These are phyloP conservation scores for Polyommatus iphigenia DNA, from an alignment of 2,888 invertebrate species.

Conservation along the genomic window DNA sequence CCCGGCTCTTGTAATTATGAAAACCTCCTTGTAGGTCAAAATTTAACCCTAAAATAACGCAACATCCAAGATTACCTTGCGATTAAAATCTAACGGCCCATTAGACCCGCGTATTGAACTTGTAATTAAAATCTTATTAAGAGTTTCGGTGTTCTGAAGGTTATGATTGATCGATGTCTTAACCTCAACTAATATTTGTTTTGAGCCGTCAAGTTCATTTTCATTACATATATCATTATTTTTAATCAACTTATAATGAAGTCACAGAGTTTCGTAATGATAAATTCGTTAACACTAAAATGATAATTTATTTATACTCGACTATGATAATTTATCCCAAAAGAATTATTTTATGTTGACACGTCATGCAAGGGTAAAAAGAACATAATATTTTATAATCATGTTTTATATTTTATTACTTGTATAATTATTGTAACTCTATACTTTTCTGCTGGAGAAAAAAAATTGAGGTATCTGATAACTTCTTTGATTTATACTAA, in stretches of 20 bases:
- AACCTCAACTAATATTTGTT: conserved; percentile 64
- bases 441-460: no score
- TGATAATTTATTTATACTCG: no score
- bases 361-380: neutral
- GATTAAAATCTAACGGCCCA: conserved; percentile 19
- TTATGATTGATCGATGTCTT: conserved; percentile 63
- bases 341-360: neutral
- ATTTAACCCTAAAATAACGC: neutral
- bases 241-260: conserved; percentile 44
- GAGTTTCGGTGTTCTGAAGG: conserved; percentile 47
- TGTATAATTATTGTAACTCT: no score
- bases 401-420: no score
- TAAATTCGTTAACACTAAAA: conserved; percentile 20
- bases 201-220: conserved; percentile 61
- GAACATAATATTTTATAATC: no score
- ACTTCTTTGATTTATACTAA: no score
- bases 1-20: no score
- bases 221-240: conserved; percentile 55
- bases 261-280: conserved; percentile 25
- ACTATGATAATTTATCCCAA: neutral
- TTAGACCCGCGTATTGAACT: conserved; percentile 7
- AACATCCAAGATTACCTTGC: conserved; percentile 13
- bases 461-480: no score
- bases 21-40: neutral
- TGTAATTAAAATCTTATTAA: conserved; percentile 31